phyloP scores from a whole-genome alignment of 1,140 invertebrate genomes.

The Drosophila ogumai region DNA sequence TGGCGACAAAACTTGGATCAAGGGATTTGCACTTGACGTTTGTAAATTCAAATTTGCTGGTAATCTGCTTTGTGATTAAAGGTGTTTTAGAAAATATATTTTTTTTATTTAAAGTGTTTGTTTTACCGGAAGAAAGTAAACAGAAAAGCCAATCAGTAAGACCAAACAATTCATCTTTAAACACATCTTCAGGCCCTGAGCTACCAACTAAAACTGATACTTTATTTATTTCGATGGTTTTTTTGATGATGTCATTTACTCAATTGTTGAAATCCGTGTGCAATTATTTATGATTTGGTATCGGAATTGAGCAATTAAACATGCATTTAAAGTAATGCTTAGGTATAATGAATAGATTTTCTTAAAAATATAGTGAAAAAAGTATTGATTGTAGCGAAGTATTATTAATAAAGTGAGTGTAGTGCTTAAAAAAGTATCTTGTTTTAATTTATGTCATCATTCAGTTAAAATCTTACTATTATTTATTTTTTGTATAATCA shows the following conservation, averaged over 20 bases:
- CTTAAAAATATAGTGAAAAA: too few species aligned
- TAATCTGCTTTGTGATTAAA: not conserved
- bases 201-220: not conserved
- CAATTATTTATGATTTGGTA: not conserved
- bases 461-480: not conserved
- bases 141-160: not conserved
- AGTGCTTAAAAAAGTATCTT: too few species aligned
- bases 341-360: too few species aligned
- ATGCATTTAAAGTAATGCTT: not conserved
- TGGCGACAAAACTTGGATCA: slow-evolving; percentile 1
- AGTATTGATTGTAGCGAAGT: too few species aligned
- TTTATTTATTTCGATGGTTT: not conserved
- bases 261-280: not conserved
- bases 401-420: too few species aligned
- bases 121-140: not conserved
- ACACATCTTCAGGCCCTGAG: not conserved
- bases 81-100: not conserved
- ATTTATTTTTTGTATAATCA: not conserved
- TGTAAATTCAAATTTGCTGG: slow-evolving; percentile 11
- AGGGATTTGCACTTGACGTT: slow-evolving; percentile 8
- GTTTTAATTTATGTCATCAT: not conserved
- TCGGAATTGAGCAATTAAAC: not conserved
- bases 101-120: not conserved
- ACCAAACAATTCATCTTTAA: not conserved
- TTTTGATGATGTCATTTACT: not conserved